Base-by-base conservation (phyloP, 1,140 invertebrate species). In the Brachystomella parvula region DNA sequence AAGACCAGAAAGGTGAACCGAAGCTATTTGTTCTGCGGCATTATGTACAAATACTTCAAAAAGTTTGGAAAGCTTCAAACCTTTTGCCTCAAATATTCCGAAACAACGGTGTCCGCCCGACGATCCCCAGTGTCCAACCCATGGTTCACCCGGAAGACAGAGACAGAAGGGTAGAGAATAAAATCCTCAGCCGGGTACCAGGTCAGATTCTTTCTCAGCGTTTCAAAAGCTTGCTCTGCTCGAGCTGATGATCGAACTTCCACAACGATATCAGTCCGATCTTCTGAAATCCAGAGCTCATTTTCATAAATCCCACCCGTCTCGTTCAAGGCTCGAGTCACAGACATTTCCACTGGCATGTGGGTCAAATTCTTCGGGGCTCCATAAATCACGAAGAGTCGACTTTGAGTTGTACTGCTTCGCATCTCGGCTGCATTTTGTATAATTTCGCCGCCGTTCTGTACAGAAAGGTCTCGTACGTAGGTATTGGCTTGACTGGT, bases 181-280 rank as follows among this genome's bases (percentile, higher is more conserved):
- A 39, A 65, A 26, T 60, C 44, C 19, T 65, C 64, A 29, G 60
- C 21, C 6, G 64, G 64, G 35, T 60, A 65, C 64, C 64, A 65
- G n/a, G 57, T 58, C 32, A 28, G 2, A 60, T 65, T 65, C 19
- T 47, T 61, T 21, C 29, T 39, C 1, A 65, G 58, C 15, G 30
- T 60, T 28, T 58, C 57, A 49, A 30, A 65, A 2, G 64, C 64
- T 47, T 65, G 31, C 31, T 59, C 24, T 17, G 3, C 30, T 65
- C 35, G 31, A 29, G 29, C 3, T 28, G 3, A 31, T 15, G 56
- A 59, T 2, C 64, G 56, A 47, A 65, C 60, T 65, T 65, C 64
- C 15, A 65, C 58, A 21, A 65, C 64, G 28, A 33, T 33, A 29
- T 15, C 58, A 3, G 56, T 32, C 21, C 35, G 33, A 58, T 64